These are phyloP conservation scores for Aegotheles bennettii DNA, from an alignment of 2,113 vertebrate species.

Conservation along the genomic window DNA sequence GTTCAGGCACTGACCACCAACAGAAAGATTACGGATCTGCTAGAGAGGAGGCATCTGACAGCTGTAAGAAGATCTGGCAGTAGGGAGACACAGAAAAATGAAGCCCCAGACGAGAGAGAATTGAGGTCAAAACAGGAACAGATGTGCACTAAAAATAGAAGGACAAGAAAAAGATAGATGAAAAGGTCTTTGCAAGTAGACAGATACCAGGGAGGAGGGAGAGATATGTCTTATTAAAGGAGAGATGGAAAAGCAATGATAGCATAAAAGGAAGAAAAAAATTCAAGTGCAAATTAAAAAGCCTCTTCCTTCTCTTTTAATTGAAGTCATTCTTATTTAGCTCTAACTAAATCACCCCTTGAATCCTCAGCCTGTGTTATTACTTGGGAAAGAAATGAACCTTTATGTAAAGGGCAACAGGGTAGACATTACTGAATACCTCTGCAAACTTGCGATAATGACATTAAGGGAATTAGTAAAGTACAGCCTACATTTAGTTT, in stretches of 20 bases:
- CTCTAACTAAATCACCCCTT: background rate
- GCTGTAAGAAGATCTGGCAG: background rate
- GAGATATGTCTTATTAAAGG: slow-evolving; percentile 15
- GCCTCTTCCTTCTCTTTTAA: background rate
- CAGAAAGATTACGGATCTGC: background rate
- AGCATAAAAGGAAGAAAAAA: background rate
- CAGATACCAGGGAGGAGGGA: background rate
- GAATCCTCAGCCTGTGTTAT: background rate
- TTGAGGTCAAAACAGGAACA: slow-evolving; percentile 53
- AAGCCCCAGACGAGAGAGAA: background rate
- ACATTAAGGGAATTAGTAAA: slow-evolving; percentile 15
- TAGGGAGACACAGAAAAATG: background rate
- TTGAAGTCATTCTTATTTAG: background rate
- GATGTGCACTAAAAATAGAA: slow-evolving; percentile 39
- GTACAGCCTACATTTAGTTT: background rate
- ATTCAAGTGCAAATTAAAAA: background rate
- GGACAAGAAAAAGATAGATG: slow-evolving; percentile 1
- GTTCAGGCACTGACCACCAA: background rate
- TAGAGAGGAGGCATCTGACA: background rate
- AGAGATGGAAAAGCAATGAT: slow-evolving; percentile 16
- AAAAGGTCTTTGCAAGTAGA: slow-evolving; percentile 11
- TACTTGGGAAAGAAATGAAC: background rate
- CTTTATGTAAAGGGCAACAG: background rate
- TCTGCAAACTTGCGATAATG: background rate
- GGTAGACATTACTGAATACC: background rate